Percentiles rank a stretch among this genome's conserved stretches.
phyloP scores from a whole-genome alignment of 2,797 vertebrate species.

The Hybognathus amarus region DNA sequence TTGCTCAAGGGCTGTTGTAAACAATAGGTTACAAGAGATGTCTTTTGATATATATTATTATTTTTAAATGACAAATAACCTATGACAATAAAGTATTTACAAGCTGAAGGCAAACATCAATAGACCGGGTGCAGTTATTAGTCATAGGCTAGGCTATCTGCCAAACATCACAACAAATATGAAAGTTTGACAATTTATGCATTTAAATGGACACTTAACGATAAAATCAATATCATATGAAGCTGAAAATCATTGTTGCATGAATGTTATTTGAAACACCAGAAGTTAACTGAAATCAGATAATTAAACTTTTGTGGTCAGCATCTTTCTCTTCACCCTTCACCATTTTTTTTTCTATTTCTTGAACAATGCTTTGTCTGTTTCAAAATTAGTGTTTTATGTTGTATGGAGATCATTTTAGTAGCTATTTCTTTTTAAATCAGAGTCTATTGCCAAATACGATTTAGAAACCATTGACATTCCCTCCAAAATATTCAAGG shows the following conservation, averaged over 20 bases:
- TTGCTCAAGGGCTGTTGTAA: background rate
- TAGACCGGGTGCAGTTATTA: background rate
- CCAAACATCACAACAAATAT: slow-evolving; percentile 26
- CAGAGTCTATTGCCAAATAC: background rate
- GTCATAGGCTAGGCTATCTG: slow-evolving; percentile 19
- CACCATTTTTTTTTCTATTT: background rate
- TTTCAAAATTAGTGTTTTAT: background rate
- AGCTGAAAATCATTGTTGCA: background rate
- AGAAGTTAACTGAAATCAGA: background rate
- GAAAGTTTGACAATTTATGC: slow-evolving; percentile 1
- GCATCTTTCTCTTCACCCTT: background rate
- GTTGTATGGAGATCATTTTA: background rate
- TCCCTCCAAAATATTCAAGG: slow-evolving; percentile 13
- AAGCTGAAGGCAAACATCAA: slow-evolving; percentile 28
- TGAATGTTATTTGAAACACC: background rate
- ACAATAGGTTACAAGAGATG: background rate
- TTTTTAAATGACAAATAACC: slow-evolving; percentile 19
- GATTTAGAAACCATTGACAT: slow-evolving; percentile 8
- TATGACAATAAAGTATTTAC: slow-evolving; percentile 28
- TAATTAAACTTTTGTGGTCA: background rate
- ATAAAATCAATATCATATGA: background rate
- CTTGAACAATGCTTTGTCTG: background rate
- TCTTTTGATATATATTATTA: background rate
- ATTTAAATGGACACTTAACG: background rate
- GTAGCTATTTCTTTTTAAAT: background rate